These are phyloP conservation scores for Sebastes matsubarae DNA, from an alignment of 2,797 vertebrate genomes.

Conservation along the genomic window DNA sequence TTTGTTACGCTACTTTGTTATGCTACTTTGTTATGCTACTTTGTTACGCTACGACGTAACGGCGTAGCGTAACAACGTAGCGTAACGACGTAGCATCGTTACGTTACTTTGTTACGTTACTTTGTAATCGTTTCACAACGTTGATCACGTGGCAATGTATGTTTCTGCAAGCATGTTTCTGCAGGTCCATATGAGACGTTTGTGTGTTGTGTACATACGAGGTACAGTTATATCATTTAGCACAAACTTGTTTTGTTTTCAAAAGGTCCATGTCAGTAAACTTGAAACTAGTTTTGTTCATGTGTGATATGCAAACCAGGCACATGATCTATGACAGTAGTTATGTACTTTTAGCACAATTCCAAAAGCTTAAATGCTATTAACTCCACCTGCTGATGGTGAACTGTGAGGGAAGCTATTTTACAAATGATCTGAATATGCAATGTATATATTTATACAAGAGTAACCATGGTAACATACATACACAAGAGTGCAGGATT, in stretches of 20 bases:
- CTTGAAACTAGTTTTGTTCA: neutral
- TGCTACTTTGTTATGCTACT: too few species aligned
- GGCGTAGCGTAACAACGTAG: too few species aligned
- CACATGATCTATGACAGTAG: neutral
- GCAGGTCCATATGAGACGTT: neutral
- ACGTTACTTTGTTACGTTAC: too few species aligned
- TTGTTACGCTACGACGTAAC: too few species aligned
- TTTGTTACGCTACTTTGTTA: too few species aligned
- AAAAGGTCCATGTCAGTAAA: neutral
- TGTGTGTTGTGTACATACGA: neutral
- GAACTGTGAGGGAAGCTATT: neutral
- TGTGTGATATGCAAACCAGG: neutral
- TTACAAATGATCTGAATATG: neutral
- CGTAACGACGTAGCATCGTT: too few species aligned
- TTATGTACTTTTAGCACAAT: neutral
- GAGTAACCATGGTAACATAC: neutral
- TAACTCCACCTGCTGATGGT: neutral
- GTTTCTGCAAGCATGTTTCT: too few species aligned
- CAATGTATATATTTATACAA: neutral
- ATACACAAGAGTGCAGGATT: neutral
- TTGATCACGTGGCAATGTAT: too few species aligned
- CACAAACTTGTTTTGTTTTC: neutral
- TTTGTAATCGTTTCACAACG: too few species aligned
- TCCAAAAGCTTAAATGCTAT: neutral
- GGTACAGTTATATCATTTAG: neutral